A percentile compares a stretch with the other conserved stretches of the same genome.
Evolutionary conservation across 2,888 invertebrate species (phyloP).

Genomic region (Acheta domesticus): DNA sequence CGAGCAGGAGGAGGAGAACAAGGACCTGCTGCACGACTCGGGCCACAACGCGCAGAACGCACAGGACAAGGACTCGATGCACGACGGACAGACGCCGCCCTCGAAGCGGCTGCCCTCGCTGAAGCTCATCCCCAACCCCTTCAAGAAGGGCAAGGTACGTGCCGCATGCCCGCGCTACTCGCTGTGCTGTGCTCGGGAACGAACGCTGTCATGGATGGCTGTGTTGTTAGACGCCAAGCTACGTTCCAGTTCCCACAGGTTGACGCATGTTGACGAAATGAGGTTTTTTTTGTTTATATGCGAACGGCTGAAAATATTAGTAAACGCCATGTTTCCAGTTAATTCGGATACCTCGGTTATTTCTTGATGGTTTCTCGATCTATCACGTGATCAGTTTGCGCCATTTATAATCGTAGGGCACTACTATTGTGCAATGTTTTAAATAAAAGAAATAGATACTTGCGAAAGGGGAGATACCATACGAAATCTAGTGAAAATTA

Average conservation of each 20-base stretch:
- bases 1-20: slow-evolving; percentile 41
- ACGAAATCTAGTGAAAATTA: too few relatives aligned
- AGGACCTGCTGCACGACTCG: slow-evolving; percentile 40
- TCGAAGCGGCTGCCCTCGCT: slow-evolving; percentile 34
- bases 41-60: slow-evolving; percentile 34
- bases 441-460: too few relatives aligned
- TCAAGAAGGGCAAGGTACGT: slow-evolving; percentile 50
- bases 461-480: too few relatives aligned
- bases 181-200: too few relatives aligned
- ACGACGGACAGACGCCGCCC: slow-evolving; percentile 21
- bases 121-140: slow-evolving; percentile 54
- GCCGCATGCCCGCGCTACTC: slow-evolving; percentile 33
- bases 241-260: not conserved
- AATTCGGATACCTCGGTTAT: too few relatives aligned
- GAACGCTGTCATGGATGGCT: too few relatives aligned
- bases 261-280: not conserved
- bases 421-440: too few relatives aligned
- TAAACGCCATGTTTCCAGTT: too few relatives aligned
- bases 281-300: not conserved
- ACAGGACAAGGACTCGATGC: not conserved
- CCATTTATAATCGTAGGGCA: too few relatives aligned
- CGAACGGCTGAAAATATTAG: not conserved
- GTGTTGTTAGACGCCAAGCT: slow-evolving; percentile 39
- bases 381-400: too few relatives aligned
- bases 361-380: too few relatives aligned